These are phyloP conservation scores for Gouania willdenowi DNA, from an alignment of 2,797 vertebrate genomes.

Conservation along the genomic window DNA sequence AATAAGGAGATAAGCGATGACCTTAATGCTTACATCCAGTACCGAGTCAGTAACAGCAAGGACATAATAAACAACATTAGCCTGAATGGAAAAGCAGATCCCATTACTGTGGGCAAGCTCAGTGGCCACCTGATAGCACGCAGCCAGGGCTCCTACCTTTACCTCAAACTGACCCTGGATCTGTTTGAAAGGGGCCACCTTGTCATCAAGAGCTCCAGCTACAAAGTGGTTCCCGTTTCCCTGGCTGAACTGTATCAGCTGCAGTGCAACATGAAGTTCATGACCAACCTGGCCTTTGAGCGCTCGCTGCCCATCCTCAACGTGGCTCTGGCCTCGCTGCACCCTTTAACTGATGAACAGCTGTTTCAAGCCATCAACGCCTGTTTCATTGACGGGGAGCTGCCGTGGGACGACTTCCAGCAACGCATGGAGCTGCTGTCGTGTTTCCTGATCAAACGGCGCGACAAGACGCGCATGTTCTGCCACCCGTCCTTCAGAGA, in stretches of 20 bases:
- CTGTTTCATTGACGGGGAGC: conserved; percentile 80
- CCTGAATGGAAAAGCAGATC: conserved; percentile 91
- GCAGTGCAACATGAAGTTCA: conserved; percentile 98
- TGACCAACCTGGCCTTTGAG: conserved; percentile 91
- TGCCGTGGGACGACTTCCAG: conserved; percentile 92
- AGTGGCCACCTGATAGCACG: conserved; percentile 91
- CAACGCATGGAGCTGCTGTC: conserved; percentile 93
- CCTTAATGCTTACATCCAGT: conserved; percentile 91
- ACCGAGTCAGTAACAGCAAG: conserved; percentile 86
- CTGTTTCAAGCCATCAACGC: conserved; percentile 93
- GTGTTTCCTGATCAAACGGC: conserved; percentile 87
- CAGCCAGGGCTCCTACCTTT: conserved; percentile 95
- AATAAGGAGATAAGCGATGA: conserved; percentile 87
- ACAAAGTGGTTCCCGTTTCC: conserved; percentile 96
- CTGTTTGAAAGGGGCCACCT: conserved; percentile 93
- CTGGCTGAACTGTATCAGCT: conserved; percentile 93
- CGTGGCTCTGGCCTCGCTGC: conserved; percentile 90
- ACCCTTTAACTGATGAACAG: conserved; percentile 97
- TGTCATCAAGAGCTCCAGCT: conserved; percentile 97
- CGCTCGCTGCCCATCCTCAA: conserved; percentile 88
- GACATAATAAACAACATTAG: conserved; percentile 95
- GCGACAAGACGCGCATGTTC: conserved; percentile 98
- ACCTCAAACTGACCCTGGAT: conserved; percentile 95
- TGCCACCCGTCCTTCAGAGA: conserved; percentile 98
- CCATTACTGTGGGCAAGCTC: conserved; percentile 84